Percentiles rank a stretch among this genome's conserved stretches.
These are phyloP conservation scores for Bacillus rossius DNA, from an alignment of 1,140 invertebrate species.

Conservation along the genomic window DNA sequence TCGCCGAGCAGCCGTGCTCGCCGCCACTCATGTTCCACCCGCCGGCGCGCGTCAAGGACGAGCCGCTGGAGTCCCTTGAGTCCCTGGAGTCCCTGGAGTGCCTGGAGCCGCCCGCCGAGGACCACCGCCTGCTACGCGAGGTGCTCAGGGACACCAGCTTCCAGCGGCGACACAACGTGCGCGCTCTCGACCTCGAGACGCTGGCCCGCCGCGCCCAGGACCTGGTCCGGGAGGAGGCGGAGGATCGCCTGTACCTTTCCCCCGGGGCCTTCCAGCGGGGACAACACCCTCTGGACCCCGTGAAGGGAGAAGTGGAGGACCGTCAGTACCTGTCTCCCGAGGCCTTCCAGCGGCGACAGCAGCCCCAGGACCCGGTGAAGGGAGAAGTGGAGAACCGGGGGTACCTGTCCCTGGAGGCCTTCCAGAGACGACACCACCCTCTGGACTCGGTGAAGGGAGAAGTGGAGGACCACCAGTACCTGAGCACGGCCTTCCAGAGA, in stretches of 20 bases:
- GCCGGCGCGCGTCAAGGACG: conserved; percentile 18
- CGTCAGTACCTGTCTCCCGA: neutral
- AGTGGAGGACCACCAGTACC: neutral
- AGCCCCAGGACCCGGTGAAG: too few species aligned
- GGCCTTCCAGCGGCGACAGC: neutral
- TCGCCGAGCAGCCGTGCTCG: conserved; percentile 44
- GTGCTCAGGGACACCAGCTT: conserved; percentile 76
- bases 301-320: too few species aligned
- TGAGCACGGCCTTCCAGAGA: too few species aligned
- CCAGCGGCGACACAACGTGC: conserved; percentile 72
- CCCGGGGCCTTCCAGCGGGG: too few species aligned
- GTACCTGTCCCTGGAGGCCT: too few species aligned
- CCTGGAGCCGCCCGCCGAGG: conserved; percentile 28
- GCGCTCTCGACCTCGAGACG: conserved; percentile 55
- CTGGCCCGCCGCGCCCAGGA: neutral
- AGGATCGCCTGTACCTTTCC: too few species aligned
- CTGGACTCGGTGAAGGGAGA: conserved; percentile 10
- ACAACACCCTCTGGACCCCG: neutral
- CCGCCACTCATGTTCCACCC: conserved; percentile 44
- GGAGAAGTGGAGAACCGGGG: too few species aligned
- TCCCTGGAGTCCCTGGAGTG: too few species aligned
- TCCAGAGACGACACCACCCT: neutral
- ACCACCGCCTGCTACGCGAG: conserved; percentile 72
- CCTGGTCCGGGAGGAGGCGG: conserved; percentile 8
- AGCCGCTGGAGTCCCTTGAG: conserved; percentile 16